These are phyloP conservation scores for Atrichornis clamosus DNA, from an alignment of 2,113 vertebrate genomes.

Conservation along the genomic window DNA sequence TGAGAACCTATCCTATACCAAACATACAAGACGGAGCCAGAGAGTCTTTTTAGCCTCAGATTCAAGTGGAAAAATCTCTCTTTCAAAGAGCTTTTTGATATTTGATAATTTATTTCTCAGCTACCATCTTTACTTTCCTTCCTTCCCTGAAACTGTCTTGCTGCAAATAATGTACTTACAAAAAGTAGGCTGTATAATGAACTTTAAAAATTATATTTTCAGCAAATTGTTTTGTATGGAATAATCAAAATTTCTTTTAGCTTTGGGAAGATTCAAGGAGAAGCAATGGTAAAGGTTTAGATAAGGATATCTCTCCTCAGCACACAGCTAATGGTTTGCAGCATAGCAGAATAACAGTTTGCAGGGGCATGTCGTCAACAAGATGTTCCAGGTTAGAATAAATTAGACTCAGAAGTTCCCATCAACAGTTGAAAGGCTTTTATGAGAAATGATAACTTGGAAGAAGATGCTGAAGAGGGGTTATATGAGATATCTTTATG, in stretches of 20 bases:
- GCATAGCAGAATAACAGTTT: neutral
- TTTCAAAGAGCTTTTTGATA: neutral
- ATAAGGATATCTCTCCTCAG: neutral
- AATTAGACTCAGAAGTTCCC: neutral
- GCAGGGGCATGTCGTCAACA: neutral
- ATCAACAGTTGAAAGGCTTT: neutral
- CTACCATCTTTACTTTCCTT: neutral
- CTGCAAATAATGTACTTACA: neutral
- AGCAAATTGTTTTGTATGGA: neutral
- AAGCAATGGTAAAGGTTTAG: neutral
- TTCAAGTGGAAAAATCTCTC: neutral
- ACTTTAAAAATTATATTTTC: neutral
- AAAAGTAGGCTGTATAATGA: neutral
- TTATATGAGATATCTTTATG: neutral
- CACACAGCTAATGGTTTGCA: neutral
- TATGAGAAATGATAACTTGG: neutral
- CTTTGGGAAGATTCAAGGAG: neutral
- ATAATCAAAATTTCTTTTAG: neutral
- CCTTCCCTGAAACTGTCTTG: neutral
- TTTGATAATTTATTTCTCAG: neutral
- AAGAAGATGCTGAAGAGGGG: neutral
- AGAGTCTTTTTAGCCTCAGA: neutral
- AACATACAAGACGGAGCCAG: neutral
- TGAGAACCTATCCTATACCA: neutral
- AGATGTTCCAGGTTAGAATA: neutral